These are phyloP conservation scores for Physocephala rufipes DNA, from an alignment of 2,888 invertebrate species.

Conservation along the genomic window DNA sequence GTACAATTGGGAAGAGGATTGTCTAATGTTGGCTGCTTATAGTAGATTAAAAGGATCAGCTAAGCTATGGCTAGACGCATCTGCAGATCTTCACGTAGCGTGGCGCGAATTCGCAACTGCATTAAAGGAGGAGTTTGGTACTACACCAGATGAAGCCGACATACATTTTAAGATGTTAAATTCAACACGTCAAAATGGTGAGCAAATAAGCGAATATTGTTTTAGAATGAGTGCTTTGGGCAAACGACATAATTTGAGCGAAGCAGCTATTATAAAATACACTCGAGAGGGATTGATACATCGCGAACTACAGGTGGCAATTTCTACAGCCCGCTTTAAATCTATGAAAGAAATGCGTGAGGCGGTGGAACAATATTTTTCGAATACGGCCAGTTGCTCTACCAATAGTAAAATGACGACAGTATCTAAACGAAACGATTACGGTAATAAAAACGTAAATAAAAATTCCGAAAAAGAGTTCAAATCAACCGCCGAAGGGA, in stretches of 20 bases:
- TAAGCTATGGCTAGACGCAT: conserved; percentile 34
- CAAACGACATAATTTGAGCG: conserved; percentile 32
- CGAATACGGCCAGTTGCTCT: conserved; percentile 25
- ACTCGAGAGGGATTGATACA: conserved; percentile 34
- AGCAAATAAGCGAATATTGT: conserved; percentile 36
- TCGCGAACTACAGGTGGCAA: conserved; percentile 34
- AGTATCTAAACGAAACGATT: background rate
- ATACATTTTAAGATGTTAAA: conserved; percentile 35
- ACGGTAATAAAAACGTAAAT: too few relatives aligned
- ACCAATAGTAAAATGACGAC: background rate
- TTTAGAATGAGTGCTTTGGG: conserved; percentile 38
- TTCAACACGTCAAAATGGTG: conserved; percentile 7
- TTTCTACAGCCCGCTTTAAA: conserved; percentile 24
- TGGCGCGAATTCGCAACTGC: conserved; percentile 24
- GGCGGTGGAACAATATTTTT: conserved; percentile 32
- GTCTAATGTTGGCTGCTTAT: conserved; percentile 37
- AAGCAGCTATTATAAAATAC: conserved; percentile 38
- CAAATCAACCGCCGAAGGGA: too few relatives aligned
- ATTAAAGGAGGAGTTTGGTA: conserved; percentile 34
- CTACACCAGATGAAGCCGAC: conserved; percentile 31
- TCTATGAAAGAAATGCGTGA: conserved; percentile 38
- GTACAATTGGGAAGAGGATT: conserved; percentile 34
- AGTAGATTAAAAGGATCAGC: conserved; percentile 30
- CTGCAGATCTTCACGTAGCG: background rate
- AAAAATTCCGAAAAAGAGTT: too few relatives aligned